Percentiles rank a stretch among this genome's conserved stretches.
Evolutionary conservation across 2,113 vertebrate genomes (phyloP).

Genomic region (Promerops cafer): DNA sequence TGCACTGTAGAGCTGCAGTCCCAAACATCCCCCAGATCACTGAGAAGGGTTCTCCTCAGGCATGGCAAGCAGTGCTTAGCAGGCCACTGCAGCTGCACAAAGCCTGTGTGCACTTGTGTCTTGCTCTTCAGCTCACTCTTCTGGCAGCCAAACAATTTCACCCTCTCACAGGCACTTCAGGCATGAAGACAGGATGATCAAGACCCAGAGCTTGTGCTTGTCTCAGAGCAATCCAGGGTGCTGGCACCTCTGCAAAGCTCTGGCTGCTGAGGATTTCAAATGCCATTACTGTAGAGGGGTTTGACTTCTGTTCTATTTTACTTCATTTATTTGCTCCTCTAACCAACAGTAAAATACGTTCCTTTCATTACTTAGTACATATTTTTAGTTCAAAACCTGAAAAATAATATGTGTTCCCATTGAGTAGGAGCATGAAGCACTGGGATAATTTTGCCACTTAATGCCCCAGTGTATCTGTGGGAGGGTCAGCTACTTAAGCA

Average conservation of each 20-base stretch:
- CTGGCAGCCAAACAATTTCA: background rate
- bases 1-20: background rate
- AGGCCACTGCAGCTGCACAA: rapidly evolving
- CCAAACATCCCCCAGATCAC: background rate
- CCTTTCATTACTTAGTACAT: background rate
- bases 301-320: background rate
- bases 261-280: background rate
- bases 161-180: background rate
- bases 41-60: background rate
- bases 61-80: background rate
- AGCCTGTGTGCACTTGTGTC: background rate
- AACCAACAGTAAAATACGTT: background rate
- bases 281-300: background rate
- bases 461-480: background rate
- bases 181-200: background rate
- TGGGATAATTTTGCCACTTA: background rate
- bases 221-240: background rate
- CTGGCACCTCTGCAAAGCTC: background rate
- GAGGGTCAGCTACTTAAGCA: background rate
- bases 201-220: background rate
- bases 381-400: background rate
- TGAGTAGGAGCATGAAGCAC: background rate
- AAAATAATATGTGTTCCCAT: background rate
- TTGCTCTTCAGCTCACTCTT: background rate
- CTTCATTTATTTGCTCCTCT: background rate